Evolutionary conservation across 2,113 vertebrate genomes (phyloP), one percentile per base, ranked within the genome.

Genomic region (Lophura nycthemera): DNA sequence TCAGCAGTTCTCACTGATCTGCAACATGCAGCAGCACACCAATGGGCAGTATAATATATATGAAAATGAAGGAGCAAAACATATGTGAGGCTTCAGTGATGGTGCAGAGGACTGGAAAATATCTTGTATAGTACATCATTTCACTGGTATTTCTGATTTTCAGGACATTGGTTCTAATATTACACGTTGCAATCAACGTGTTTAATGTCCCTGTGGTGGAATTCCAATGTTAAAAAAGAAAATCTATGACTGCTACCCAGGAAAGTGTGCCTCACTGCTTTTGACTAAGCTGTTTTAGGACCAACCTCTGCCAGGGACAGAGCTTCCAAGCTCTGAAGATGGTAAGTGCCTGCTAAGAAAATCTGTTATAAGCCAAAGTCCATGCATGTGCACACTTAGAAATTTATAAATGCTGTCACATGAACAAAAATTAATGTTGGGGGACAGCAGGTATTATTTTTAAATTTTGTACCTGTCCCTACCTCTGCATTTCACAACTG

Each of bases 121-220:
- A 86, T 56, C 48, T 69, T 84, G 40, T 63, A 36, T 38, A 73
- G 72, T 70, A 72, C 54, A 92, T 93, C 6, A 93, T 87, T 96
- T 90, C 82, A 91, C 60, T 42, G 36, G 82, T 90, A 92, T 94
- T 97, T 96, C 91, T 97, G 78, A 80, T 96, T 97, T 97, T 96
- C 94, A 92, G 86, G 65, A 94, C 92, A 94, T 36, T 92, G 84
- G 69, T 85, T 96, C 82, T 87, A 88, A 94, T 95, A 95, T 93
- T 92, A 94, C 92, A 38, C 38, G 38, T 38, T 91, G 47, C 30
- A 94, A 61, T 82, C 22, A 10, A 43, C 70, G 54, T 90, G 73
- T 95, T 96, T 95, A 93, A 79, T 88, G 85, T 78, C 71, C 89
- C 78, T 54, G 43, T 15, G 80, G 63, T 74, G 20, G 82, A 81